phyloP scores from a whole-genome alignment of 2,797 vertebrate species.

The Columba guinea region DNA sequence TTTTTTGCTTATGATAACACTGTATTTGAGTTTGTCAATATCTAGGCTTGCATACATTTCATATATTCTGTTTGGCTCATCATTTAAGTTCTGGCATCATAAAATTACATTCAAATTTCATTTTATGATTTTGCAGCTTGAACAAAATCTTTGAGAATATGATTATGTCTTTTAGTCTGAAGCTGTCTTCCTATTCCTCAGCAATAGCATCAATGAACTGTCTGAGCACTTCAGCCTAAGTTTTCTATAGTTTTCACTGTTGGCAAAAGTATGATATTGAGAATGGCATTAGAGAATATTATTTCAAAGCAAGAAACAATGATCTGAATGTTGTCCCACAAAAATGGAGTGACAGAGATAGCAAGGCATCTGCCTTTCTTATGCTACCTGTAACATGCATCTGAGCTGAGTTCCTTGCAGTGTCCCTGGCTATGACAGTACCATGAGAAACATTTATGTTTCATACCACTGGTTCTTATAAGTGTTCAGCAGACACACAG shows the following conservation, averaged over 20 bases:
- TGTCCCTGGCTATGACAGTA: slow-evolving; percentile 18
- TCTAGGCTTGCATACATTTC: not conserved
- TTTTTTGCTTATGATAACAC: not conserved
- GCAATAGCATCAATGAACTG: not conserved
- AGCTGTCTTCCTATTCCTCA: not conserved
- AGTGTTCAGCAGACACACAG: slow-evolving; percentile 31
- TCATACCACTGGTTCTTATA: not conserved
- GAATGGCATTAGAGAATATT: not conserved
- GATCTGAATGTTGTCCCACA: not conserved
- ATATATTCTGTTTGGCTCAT: not conserved
- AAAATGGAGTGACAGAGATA: not conserved
- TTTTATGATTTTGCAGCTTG: not conserved
- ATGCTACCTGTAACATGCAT: not conserved
- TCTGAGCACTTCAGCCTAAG: not conserved
- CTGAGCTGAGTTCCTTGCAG: not conserved
- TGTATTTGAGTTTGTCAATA: not conserved
- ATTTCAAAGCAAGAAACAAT: not conserved
- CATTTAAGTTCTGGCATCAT: not conserved
- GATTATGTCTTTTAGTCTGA: not conserved
- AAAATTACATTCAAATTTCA: not conserved
- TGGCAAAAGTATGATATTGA: not conserved
- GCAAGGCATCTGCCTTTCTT: not conserved
- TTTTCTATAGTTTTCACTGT: not conserved
- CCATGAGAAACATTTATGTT: slow-evolving; percentile 44
- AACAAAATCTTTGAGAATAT: not conserved